Evolutionary conservation across 2,888 invertebrate genomes (phyloP).

Genomic region (Cordylochernes scorpioides): DNA sequence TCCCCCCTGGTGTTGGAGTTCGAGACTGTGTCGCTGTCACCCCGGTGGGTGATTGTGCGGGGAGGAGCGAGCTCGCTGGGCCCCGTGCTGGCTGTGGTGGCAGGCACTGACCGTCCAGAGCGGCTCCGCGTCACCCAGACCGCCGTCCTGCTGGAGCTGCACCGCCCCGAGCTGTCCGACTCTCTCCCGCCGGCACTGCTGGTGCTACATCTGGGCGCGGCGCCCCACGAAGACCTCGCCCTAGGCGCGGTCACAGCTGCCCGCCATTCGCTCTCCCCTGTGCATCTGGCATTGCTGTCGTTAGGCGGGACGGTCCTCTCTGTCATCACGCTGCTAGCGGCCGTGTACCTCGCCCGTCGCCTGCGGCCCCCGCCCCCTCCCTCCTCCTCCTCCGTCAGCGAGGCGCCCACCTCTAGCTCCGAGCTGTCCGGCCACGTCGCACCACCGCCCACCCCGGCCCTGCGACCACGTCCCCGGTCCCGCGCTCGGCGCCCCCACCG

Average conservation of each 20-base stretch:
- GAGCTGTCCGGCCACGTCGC: slow-evolving; percentile 8
- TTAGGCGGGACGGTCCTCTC: slow-evolving; percentile 9
- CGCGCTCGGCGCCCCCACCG: slow-evolving; percentile 3
- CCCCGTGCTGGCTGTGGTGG: neutral
- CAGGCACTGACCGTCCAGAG: no score
- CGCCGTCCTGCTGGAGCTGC: no score
- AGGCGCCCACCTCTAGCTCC: slow-evolving; percentile 7
- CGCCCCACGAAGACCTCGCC: slow-evolving; percentile 5
- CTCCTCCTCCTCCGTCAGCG: slow-evolving; percentile 5
- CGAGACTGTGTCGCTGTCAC: no score
- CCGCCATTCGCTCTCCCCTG: slow-evolving; percentile 3
- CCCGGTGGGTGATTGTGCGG: neutral
- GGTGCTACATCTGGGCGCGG: slow-evolving; percentile 7
- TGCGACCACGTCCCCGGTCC: slow-evolving; percentile 1
- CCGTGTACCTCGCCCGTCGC: slow-evolving; percentile 3
- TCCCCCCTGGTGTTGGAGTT: no score
- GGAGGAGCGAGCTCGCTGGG: neutral
- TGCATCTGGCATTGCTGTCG: slow-evolving; percentile 6
- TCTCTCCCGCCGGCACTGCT: slow-evolving; percentile 4
- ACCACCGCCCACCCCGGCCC: slow-evolving; percentile 3
- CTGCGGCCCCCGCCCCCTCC: neutral
- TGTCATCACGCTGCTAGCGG: slow-evolving; percentile 9
- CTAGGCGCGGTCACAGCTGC: slow-evolving; percentile 3
- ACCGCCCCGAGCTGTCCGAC: slow-evolving; percentile 1
- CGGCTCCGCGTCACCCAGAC: no score